Base-by-base conservation (phyloP, 2,888 invertebrate genomes). In the Heteromyza rotundicornis region DNA sequence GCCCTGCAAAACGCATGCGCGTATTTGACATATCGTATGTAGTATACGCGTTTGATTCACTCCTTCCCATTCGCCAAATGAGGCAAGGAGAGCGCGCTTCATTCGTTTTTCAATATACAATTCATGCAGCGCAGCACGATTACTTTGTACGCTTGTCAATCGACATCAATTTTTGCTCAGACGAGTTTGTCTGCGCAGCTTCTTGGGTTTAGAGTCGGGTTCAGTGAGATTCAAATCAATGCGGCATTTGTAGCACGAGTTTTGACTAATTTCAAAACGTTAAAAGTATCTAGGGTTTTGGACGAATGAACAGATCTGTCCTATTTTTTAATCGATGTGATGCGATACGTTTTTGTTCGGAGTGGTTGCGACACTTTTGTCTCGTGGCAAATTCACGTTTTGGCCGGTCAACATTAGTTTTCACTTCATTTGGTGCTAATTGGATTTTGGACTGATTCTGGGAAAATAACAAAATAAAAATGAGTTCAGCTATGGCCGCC, bases 311-410 rank as follows among this genome's bases (percentile, higher is more conserved):
- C n/a, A n/a, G n/a, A n/a, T n/a, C n/a, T n/a, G n/a, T n/a, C n/a
- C n/a, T n/a, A n/a, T n/a, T n/a, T n/a, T n/a, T n/a, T n/a, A n/a
- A n/a, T n/a, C n/a, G n/a, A n/a, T n/a, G n/a, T n/a, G n/a, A n/a
- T n/a, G n/a, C n/a, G n/a, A n/a, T n/a, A n/a, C n/a, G n/a, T n/a
- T n/a, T n/a, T n/a, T n/a, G n/a, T n/a, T n/a, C n/a, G n/a, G n/a
- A n/a, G n/a, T n/a, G n/a, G n/a, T n/a, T n/a, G n/a, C n/a, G n/a
- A n/a, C 40, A 40, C 16, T 47, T 70, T 72, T 77, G 78, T 71
- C 78, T 78, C 78, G 78, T 78, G 78, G 78, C 78, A 76, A 68
- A 73, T 78, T 78, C 76, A 78, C 78, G 78, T 78, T 75, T 73
- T 75, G 70, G 67, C 68, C 53, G 64, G 70, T 71, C 68, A 72